Evolutionary conservation across 1,140 invertebrate species (phyloP).

Genomic region (Drosophila fuyamai): DNA sequence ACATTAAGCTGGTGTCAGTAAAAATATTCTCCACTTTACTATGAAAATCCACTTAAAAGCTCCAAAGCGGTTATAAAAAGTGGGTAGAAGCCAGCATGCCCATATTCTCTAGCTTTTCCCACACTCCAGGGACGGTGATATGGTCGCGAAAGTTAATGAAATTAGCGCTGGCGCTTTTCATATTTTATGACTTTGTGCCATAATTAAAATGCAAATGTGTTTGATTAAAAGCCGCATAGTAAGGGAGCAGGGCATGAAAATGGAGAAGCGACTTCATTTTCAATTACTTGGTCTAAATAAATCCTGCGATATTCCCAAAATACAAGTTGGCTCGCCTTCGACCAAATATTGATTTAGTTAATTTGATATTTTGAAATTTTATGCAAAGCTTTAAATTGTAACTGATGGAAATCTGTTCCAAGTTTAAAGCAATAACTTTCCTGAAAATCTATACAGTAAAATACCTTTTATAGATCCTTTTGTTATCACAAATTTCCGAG

Average conservation of each 20-base stretch:
- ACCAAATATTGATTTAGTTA: background rate
- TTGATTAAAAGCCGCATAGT: slow-evolving; percentile 47
- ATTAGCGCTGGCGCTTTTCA: slow-evolving; percentile 46
- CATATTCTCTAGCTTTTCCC: slow-evolving; percentile 1
- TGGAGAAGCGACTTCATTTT: background rate
- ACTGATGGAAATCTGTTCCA: too few relatives aligned
- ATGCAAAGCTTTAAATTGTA: too few relatives aligned
- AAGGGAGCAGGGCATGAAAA: background rate
- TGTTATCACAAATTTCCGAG: too few relatives aligned
- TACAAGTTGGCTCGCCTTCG: background rate
- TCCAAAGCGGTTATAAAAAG: slow-evolving; percentile 7
- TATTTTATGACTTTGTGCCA: slow-evolving; percentile 51
- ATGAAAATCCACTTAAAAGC: slow-evolving; percentile 8
- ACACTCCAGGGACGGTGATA: slow-evolving; percentile 10
- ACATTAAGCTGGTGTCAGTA: background rate
- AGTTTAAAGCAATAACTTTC: too few relatives aligned
- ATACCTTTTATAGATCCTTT: too few relatives aligned
- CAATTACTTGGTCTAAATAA: slow-evolving; percentile 7
- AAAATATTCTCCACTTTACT: background rate
- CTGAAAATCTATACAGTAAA: too few relatives aligned
- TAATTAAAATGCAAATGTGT: slow-evolving; percentile 60
- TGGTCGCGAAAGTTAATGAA: slow-evolving; percentile 49
- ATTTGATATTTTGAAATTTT: too few relatives aligned
- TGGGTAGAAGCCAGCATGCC: background rate
- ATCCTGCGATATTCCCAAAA: background rate